A percentile compares a stretch with the other conserved stretches of the same genome.
Evolutionary conservation across 1,140 invertebrate species (phyloP).

Genomic region (Cyclargus thomasi): DNA sequence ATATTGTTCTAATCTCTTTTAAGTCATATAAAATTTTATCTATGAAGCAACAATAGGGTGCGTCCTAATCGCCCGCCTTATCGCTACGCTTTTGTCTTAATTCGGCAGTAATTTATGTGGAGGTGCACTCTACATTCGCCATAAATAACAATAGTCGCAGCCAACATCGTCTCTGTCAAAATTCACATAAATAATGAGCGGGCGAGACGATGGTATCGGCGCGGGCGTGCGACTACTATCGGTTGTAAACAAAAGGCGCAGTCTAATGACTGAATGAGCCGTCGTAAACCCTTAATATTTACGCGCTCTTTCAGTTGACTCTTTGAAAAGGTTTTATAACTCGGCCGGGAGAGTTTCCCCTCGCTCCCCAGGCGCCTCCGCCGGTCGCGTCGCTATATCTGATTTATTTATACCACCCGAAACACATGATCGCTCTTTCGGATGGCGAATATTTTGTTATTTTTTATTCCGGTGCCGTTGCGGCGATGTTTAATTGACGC

Average conservation of each 20-base stretch:
- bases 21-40: not conserved
- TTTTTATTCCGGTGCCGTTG: conserved; percentile 37
- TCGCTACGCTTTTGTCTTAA: conserved; percentile 67
- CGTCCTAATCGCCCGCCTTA: conserved; percentile 56
- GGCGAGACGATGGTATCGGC: conserved; percentile 57
- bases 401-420: conserved; percentile 71
- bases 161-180: conserved; percentile 53
- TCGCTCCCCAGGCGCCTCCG: conserved; percentile 52
- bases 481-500: conserved; percentile 41
- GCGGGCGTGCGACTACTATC: conserved; percentile 47
- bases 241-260: conserved; percentile 64
- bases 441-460: conserved; percentile 48
- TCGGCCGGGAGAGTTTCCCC: conserved; percentile 40
- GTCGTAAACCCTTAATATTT: conserved; percentile 68
- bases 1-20: not conserved
- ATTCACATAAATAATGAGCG: conserved; percentile 69
- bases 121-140: conserved; percentile 42
- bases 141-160: conserved; percentile 66
- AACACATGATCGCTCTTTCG: conserved; percentile 66
- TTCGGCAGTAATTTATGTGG: conserved; percentile 61
- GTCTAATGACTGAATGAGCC: conserved; percentile 66
- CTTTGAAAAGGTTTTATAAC: conserved; percentile 65
- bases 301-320: conserved; percentile 62
- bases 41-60: conserved; percentile 44
- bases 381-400: conserved; percentile 58